phyloP scores from a whole-genome alignment of 1,140 invertebrate species.

The Acromyrmex charruanus region DNA sequence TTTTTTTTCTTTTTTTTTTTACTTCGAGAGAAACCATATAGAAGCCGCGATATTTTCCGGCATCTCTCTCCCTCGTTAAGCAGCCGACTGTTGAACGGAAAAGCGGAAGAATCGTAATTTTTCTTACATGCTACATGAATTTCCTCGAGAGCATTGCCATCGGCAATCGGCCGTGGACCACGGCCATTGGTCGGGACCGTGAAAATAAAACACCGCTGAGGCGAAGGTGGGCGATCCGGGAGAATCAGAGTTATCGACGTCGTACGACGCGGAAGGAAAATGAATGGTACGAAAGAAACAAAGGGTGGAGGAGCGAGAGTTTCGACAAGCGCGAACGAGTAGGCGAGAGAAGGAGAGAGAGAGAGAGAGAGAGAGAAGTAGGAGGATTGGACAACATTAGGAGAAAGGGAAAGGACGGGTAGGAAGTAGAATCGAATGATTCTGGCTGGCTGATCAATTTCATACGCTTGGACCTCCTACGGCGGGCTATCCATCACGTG shows the following conservation, averaged over 20 bases:
- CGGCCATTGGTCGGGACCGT: conserved; percentile 67
- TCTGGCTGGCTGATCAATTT: conserved; percentile 80
- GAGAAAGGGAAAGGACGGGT: conserved; percentile 39
- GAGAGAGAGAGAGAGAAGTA: not conserved
- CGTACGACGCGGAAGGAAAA: conserved; percentile 64
- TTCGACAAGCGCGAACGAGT: conserved; percentile 27
- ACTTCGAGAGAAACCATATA: not conserved
- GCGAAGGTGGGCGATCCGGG: conserved; percentile 18
- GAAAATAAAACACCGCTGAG: conserved; percentile 71
- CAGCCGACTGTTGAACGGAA: conserved; percentile 2
- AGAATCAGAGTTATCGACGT: conserved; percentile 73
- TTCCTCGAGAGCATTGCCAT: conserved; percentile 66
- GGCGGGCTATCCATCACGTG: conserved; percentile 75
- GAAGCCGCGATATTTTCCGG: conserved; percentile 37
- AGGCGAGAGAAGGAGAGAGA: not conserved
- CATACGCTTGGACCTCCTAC: conserved; percentile 72
- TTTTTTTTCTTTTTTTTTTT: not conserved
- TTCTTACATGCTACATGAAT: conserved; percentile 63
- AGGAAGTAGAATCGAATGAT: conserved; percentile 80
- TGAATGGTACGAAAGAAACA: conserved; percentile 68
- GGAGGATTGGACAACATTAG: conserved; percentile 46
- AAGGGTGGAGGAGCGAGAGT: conserved; percentile 31
- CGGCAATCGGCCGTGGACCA: conserved; percentile 67
- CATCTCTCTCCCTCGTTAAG: conserved; percentile 47
- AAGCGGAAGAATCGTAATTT: conserved; percentile 46